Evolutionary conservation across 2,113 vertebrate genomes (phyloP).

Genomic region (Orthonyx spaldingii): DNA sequence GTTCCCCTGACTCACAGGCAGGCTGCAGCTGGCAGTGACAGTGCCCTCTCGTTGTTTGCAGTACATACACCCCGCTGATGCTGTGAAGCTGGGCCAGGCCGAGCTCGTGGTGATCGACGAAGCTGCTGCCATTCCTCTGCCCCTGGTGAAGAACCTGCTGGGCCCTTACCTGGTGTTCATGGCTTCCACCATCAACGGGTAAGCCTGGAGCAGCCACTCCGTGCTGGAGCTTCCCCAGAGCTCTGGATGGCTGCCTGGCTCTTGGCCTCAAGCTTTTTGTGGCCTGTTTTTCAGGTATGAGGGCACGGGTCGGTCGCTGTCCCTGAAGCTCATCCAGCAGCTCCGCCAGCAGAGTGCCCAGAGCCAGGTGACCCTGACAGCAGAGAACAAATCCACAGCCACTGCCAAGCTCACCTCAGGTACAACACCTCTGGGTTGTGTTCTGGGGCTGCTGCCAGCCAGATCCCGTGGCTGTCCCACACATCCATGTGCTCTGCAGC

Average conservation of each 20-base stretch:
- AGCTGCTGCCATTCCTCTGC: constrained; percentile 94
- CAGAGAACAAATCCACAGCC: constrained; percentile 84
- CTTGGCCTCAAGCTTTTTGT: background rate
- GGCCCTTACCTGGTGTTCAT: constrained; percentile 97
- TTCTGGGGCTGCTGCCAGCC: background rate
- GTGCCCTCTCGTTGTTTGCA: constrained; percentile 35
- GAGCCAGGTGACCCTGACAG: constrained; percentile 84
- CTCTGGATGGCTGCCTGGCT: background rate
- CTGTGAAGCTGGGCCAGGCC: constrained; percentile 93
- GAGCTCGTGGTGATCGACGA: constrained; percentile 96
- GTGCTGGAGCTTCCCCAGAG: background rate
- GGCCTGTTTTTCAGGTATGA: constrained; percentile 80
- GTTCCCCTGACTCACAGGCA: background rate
- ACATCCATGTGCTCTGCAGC: background rate
- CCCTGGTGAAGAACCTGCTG: constrained; percentile 90
- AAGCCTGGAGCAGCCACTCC: background rate
- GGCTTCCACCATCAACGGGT: constrained; percentile 98
- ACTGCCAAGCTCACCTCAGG: constrained; percentile 86
- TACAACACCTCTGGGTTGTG: background rate
- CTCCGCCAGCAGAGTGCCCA: constrained; percentile 91
- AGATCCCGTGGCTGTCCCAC: accelerated
- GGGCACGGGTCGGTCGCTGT: constrained; percentile 93
- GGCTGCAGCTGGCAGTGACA: background rate
- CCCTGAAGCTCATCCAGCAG: constrained; percentile 95
- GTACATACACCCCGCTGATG: constrained; percentile 95